Evolutionary conservation across 2,797 vertebrate species (phyloP).

Genomic region (Siniperca obscura): DNA sequence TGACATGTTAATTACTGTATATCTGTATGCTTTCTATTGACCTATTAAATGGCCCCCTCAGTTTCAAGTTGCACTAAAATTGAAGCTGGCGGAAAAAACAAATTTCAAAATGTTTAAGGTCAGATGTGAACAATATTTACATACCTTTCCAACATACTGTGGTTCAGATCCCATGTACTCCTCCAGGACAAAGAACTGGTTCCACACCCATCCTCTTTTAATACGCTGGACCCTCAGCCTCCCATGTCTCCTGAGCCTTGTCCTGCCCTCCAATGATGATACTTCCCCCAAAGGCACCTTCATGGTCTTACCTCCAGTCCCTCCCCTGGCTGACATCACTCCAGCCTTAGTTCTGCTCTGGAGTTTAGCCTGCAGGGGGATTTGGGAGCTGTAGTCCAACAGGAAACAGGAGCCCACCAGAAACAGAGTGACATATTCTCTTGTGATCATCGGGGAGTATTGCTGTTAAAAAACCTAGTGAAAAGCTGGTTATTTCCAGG

Average conservation of each 20-base stretch:
- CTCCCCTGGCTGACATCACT: constrained; percentile 53
- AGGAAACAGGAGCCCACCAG: constrained; percentile 92
- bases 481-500: constrained; percentile 30
- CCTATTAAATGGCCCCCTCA: neutral
- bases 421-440: constrained; percentile 89
- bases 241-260: constrained; percentile 59
- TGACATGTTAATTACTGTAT: neutral
- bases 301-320: neutral
- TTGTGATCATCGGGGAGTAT: constrained; percentile 91
- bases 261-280: constrained; percentile 53
- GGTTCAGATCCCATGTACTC: constrained; percentile 96
- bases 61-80: neutral
- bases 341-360: constrained; percentile 84
- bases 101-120: neutral
- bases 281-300: neutral
- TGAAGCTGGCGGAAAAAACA: neutral
- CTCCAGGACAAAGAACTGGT: constrained; percentile 96
- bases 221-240: constrained; percentile 84
- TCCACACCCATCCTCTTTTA: constrained; percentile 97
- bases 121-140: neutral
- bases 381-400: constrained; percentile 91
- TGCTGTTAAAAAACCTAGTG: constrained; percentile 17
- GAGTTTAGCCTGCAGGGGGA: constrained; percentile 80
- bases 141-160: constrained; percentile 96
- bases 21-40: neutral